Conservation (phyloP, 2,888 invertebrate genomes). For the Ferrisia virgata region DNA sequence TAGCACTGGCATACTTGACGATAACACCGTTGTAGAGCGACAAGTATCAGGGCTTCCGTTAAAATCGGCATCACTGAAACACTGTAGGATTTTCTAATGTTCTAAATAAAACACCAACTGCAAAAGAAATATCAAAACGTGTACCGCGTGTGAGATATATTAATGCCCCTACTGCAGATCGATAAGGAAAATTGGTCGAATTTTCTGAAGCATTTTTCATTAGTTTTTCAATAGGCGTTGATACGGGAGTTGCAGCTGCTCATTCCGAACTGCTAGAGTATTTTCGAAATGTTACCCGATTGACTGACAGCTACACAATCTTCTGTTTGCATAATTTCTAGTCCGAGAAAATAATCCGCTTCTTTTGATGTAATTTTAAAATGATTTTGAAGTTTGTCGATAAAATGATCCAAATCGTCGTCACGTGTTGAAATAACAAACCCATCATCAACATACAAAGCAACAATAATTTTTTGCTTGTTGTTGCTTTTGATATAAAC, state of each 20-base stretch:
- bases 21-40: conserved; percentile 51
- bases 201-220: background rate
- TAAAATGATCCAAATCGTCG: conserved; percentile 47
- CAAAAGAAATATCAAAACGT: conserved; percentile 47
- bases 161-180: background rate
- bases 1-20: conserved; percentile 43
- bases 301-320: background rate
- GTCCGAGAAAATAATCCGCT: conserved; percentile 48
- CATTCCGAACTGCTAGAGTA: conserved; percentile 46
- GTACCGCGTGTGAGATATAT: conserved; percentile 48
- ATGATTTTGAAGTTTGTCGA: conserved; percentile 39
- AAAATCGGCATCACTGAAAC: conserved; percentile 52
- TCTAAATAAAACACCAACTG: background rate
- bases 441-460: conserved; percentile 49
- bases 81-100: conserved; percentile 34
- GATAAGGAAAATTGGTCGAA: background rate
- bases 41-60: conserved; percentile 51
- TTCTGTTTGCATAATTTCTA: conserved; percentile 44
- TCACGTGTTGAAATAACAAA: conserved; percentile 48
- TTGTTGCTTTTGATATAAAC: conserved; percentile 49
- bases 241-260: conserved; percentile 43
- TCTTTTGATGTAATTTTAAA: conserved; percentile 47
- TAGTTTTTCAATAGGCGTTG: conserved; percentile 42
- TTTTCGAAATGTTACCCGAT: conserved; percentile 41
- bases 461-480: conserved; percentile 49